Evolutionary conservation across 1,140 invertebrate species (phyloP), one percentile per base, ranked within the genome.

Genomic region (Ruditapes philippinarum): DNA sequence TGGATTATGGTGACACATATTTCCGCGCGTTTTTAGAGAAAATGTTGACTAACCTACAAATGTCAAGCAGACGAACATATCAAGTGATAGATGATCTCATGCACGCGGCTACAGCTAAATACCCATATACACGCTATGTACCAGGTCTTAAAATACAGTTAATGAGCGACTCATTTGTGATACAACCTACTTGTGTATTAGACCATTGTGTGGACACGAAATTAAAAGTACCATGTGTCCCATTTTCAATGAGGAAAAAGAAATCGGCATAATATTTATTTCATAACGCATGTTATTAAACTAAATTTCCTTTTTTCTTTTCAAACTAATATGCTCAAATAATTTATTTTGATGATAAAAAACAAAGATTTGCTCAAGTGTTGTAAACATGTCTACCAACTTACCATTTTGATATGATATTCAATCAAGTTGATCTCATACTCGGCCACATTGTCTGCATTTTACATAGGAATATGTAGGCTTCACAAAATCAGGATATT

Each of bases 1-100:
- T 88, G 31, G 89, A 92, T 40, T 92, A 92, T 42, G 91, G 91
- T 49, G 90, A 90, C 42, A 78, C 76, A 25, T 92, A 89, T 79
- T 92, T 92, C 81, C 70, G 49, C 42, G 82, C 82, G 7, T 91
- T 86, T 38, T 40, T 89, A 22, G 76, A 70, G 25, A 79, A 60
- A 31, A 85, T 88, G 83, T 51, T 80, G n/a, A 68, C 22, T 31
- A 76, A 90, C 36, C 80, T 92, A 22, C 76, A 73, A 12, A 40
- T 33, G n/a, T 81, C 88, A 42, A 89, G 84, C 45, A 54, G 57
- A n/a, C 57, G 73, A 14, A 57, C 86, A 2, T 42, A 87, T 31
- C 73, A 92, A 68, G 91, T 89, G 31, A 70, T 89, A 1, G 88
- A 91, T 68, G 90, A 90, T 78, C 84, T 89, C 31, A 49, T 78